Evolutionary conservation across 2,113 vertebrate species (phyloP), one percentile per base, ranked within the genome.

Genomic region (Sinosuthora webbiana): DNA sequence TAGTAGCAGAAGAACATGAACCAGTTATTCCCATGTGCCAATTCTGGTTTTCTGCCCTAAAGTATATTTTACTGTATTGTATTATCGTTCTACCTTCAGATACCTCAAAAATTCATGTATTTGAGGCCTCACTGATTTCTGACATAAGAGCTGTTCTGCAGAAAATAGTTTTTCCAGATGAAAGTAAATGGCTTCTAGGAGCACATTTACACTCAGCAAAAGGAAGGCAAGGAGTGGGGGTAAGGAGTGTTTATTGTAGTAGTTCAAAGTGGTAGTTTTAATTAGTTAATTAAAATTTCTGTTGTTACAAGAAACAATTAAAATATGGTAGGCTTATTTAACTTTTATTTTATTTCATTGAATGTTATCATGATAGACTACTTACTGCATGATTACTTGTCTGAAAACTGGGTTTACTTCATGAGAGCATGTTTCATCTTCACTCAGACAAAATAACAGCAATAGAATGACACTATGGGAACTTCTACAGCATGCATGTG

Each of bases 151-250:
- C 14, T 55, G 7, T 23, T 74, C 37, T 50, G 23, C 28, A 77
- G 33, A 70, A 86, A 81, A 31, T 3, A 80, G 15, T 22, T 63
- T 18, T 55, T 93, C 59, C 77, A 94, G 88, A 81, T 63, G 15
- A 78, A 89, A 65, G 18, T 27, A 60, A 83, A 75, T 30, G 39
- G 39, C 19, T 79, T 67, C 47, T 39, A 65, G 21, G 31, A 82
- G 37, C 10, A 11, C 27, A 63, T 41, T 35, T 41, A 67, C 33
- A 37, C 25, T 45, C 28, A n/a, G 19, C 14, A 75, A 71, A 86
- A 52, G 7, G 17, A 15, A 8, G 13, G 7, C 0, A 6, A 57
- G 5, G 7, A 31, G 11, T 10, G 15, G 24, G 35, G 15, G 6
- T 6, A 79, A 41, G 24, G 11, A 8, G 8, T 33, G 31, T 62